Evolutionary conservation across 2,113 vertebrate genomes (phyloP), one percentile per base, ranked within the genome.

Genomic region (Notarius lentiginosus): DNA sequence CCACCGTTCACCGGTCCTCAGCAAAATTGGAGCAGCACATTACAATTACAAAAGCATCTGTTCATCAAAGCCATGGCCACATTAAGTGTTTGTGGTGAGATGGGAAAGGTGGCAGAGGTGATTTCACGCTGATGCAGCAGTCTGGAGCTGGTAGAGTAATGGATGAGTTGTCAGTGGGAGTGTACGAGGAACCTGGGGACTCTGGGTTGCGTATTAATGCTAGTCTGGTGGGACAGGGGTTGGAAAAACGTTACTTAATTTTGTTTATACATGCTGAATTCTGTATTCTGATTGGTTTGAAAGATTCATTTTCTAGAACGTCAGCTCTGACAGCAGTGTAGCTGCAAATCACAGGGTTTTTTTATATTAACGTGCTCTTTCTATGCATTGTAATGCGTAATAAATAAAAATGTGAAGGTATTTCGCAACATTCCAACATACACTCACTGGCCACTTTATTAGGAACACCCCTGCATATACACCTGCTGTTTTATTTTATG

Each of bases 11-110:
- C n/a, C 22, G 79, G 56, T 49, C 81, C 84, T 51, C 53, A 1
- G 51, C 63, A 70, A 88, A 88, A 90, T 88, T 88, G 87, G 58
- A 88, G 53, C 30, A 20, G 7, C 22, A 27, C 84, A 86, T 90
- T 82, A 83, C 83, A 75, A 76, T 88, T 53, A 86, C 56, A 34
- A 80, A 34, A 41, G 56, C 47, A 34, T 49, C 34, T 6, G 30
- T 86, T 86, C 84, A 88, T 90, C 89, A 88, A 90, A 90, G 89
- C 84, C 77, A 27, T 4, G 22, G 24, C 51, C 20, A 60, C 76
- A 65, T 72, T 60, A 86, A 88, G 85, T 76, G 56, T 88, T 76
- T 27, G 27, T 22, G 83, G 34, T 22, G 61, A 55, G 55, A 86
- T 63, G 30, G 51, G 86, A 72, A 84, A 77, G 76, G 82, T 84